Evolutionary conservation across 2,113 vertebrate species (phyloP).

Genomic region (Hyaena hyaena): DNA sequence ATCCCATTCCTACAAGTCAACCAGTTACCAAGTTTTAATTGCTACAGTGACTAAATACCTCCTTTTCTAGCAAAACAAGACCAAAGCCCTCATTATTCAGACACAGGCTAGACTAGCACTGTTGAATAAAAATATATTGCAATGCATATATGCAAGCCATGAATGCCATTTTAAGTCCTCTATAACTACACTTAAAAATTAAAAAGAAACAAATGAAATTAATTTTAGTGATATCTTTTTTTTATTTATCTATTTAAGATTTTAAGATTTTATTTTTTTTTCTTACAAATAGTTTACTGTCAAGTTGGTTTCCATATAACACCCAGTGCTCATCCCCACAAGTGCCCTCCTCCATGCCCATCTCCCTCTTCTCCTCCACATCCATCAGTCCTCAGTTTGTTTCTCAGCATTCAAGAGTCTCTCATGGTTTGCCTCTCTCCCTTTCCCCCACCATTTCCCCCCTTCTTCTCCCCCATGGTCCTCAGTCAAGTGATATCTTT

Average conservation of each 20-base stretch:
- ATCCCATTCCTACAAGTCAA: not conserved
- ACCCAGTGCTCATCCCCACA: too few species aligned
- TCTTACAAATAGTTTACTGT: too few species aligned
- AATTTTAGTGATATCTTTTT: conserved; percentile 21
- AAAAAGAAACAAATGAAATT: conserved; percentile 19
- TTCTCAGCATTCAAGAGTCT: too few species aligned
- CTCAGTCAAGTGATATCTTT: not conserved
- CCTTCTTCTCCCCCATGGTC: too few species aligned
- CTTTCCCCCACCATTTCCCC: too few species aligned
- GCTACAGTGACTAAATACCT: not conserved
- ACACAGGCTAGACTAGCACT: not conserved
- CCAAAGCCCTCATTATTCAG: not conserved
- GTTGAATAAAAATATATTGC: not conserved
- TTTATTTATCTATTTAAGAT: not conserved
- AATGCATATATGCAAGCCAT: not conserved
- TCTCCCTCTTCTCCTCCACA: too few species aligned
- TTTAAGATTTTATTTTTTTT: too few species aligned
- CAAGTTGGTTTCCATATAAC: too few species aligned
- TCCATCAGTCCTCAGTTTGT: too few species aligned
- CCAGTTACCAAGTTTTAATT: not conserved
- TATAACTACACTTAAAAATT: not conserved
- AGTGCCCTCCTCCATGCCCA: too few species aligned
- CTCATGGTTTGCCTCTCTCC: too few species aligned
- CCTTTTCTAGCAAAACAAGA: not conserved
- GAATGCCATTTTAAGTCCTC: not conserved